These are phyloP conservation scores for Sebastes vulpes DNA, from an alignment of 2,797 vertebrate species.

Conservation along the genomic window DNA sequence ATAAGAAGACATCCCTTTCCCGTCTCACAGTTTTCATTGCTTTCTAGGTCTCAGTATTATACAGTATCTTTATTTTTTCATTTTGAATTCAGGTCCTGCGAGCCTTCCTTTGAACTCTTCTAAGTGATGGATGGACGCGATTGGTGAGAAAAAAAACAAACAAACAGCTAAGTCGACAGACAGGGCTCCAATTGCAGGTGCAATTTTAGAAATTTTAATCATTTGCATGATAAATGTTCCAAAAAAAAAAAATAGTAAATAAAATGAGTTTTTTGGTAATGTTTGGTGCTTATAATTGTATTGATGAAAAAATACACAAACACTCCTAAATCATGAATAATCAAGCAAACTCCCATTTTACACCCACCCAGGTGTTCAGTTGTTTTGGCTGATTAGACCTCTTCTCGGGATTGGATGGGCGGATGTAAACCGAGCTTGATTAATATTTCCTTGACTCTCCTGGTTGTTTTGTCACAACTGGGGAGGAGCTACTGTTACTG, in stretches of 20 bases:
- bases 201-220: background rate
- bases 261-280: background rate
- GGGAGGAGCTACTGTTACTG: background rate
- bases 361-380: slow-evolving; percentile 8
- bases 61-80: background rate
- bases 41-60: slow-evolving; percentile 7
- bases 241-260: too few species aligned
- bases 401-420: slow-evolving; percentile 3
- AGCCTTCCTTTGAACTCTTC: background rate
- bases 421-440: background rate
- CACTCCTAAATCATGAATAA: slow-evolving; percentile 1
- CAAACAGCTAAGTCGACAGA: background rate
- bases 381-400: slow-evolving; percentile 4
- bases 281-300: background rate
- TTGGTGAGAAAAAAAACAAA: background rate
- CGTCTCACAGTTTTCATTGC: slow-evolving; percentile 22
- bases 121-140: background rate
- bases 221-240: background rate
- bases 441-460: slow-evolving; percentile 1
- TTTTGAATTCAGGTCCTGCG: background rate
- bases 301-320: background rate
- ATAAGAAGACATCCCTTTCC: slow-evolving; percentile 33
- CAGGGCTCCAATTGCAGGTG: background rate
- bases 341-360: slow-evolving; percentile 5
- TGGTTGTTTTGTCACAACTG: background rate